A percentile compares a stretch with the other conserved stretches of the same genome.
These are phyloP conservation scores for Tridacna gigas DNA, from an alignment of 2,888 invertebrate species.

Conservation along the genomic window DNA sequence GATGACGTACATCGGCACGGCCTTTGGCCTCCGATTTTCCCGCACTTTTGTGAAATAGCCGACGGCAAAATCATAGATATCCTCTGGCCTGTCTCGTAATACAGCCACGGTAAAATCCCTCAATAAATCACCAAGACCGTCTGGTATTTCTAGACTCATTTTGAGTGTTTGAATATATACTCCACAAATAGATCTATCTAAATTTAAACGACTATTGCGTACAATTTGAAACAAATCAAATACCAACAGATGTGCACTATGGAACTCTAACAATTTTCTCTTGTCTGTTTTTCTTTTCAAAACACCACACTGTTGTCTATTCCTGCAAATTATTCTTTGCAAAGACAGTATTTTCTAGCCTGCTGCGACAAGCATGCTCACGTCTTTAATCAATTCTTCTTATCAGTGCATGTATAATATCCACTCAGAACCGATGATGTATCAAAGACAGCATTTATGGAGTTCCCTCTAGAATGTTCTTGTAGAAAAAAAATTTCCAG, in stretches of 20 bases:
- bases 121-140: slow-evolving; percentile 84
- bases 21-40: slow-evolving; percentile 79
- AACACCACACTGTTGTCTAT: too few species aligned
- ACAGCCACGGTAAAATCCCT: slow-evolving; percentile 84
- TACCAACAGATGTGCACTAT: too few species aligned
- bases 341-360: too few species aligned
- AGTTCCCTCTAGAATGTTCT: too few species aligned
- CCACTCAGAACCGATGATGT: too few species aligned
- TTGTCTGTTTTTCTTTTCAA: too few species aligned
- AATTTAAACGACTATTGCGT: neutral
- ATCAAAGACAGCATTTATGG: too few species aligned
- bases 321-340: neutral
- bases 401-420: too few species aligned
- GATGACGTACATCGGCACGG: slow-evolving; percentile 84
- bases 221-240: neutral
- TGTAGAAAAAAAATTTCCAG: too few species aligned
- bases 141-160: slow-evolving; percentile 84
- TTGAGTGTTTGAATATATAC: neutral
- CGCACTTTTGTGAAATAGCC: slow-evolving; percentile 83
- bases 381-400: too few species aligned
- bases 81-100: slow-evolving; percentile 81
- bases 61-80: slow-evolving; percentile 84
- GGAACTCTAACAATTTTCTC: too few species aligned
- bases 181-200: neutral
- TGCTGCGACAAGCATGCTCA: too few species aligned